Base-by-base conservation (phyloP, 2,888 invertebrate genomes). In the Antheraea assamensis region DNA sequence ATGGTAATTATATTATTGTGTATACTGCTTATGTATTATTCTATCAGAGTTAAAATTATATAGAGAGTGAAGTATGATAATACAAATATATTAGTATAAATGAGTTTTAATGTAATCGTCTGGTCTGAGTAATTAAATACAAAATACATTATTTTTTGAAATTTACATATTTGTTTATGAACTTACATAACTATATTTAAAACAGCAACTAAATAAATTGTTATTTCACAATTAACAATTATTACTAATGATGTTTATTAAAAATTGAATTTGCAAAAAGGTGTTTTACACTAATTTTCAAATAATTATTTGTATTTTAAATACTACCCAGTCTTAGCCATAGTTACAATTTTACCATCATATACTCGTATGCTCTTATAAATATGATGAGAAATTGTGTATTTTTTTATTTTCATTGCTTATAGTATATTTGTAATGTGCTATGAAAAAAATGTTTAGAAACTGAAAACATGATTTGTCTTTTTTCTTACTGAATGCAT, bases 11-110 rank as follows among this genome's bases (percentile, higher is more conserved):
- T 77, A 75, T 73, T 79, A 24, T 77, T 78, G 85, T 86, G 86
- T 85, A 80, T 75, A 82, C 81, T 85, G 87, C 86, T 88, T 87
- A 85, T 82, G 76, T 79, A 77, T 78, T 42, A 77, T 64, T 30
- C 27, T 64, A 64, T 64, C 4, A 64, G 19, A 30, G 3, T 27
- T 64, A 19, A 27, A 64, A 0, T 64, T 3, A 5, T 30, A 64
- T 10, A 2, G 24, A 15, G 61, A 30, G 0, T 30, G 15, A 61
- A 5, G 13, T 30, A 24, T 64, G 27, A 64, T 64, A 27, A 58
- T 13, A 58, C 13, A 24, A 30, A 4, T 17, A 30, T 30, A 17
- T 64, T 30, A 17, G 27, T 17, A 64, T 30, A 64, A 30, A 27
- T 13, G 24, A n/a, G 24, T 55, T 10, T n/a, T 24, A 10, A 13